Percentiles rank a stretch among this genome's conserved stretches.
Conservation (phyloP, 1,140 invertebrate species). For the Drosophila orosa region DNA sequence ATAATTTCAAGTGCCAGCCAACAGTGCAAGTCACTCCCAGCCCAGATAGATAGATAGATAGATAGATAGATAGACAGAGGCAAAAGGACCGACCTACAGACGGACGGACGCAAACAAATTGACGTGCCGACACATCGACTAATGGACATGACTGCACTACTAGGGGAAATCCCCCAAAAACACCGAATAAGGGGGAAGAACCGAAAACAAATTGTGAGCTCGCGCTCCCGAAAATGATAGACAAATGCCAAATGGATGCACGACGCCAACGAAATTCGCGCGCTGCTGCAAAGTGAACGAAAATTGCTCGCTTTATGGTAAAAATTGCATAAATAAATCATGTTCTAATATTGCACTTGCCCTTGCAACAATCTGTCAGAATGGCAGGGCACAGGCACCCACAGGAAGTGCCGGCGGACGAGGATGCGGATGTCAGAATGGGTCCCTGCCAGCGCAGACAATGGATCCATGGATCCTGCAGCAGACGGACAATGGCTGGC, state of each 20-base stretch:
- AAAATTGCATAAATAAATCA: slow-evolving; percentile 84
- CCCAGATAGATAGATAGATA: background rate
- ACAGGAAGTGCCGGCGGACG: slow-evolving; percentile 34
- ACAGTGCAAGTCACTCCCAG: slow-evolving; percentile 21
- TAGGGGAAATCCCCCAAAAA: slow-evolving; percentile 27
- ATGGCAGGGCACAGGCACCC: slow-evolving; percentile 30
- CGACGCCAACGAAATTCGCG: slow-evolving; percentile 7
- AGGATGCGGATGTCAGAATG: slow-evolving; percentile 19
- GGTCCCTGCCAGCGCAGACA: slow-evolving; percentile 33
- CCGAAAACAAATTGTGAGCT: slow-evolving; percentile 68
- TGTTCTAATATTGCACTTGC: slow-evolving; percentile 83
- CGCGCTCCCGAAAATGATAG: slow-evolving; percentile 68
- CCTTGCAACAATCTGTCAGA: slow-evolving; percentile 79
- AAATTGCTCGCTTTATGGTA: slow-evolving; percentile 60
- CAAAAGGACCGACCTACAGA: background rate
- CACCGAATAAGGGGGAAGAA: background rate
- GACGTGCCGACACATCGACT: slow-evolving; percentile 74
- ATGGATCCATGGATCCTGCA: slow-evolving; percentile 19
- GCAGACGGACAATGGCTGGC: slow-evolving; percentile 49
- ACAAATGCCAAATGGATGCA: slow-evolving; percentile 64
- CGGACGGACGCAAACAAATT: slow-evolving; percentile 74
- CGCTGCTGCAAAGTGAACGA: slow-evolving; percentile 18
- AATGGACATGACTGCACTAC: slow-evolving; percentile 54
- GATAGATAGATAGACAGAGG: slow-evolving; percentile 6
- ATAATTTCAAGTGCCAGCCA: slow-evolving; percentile 60